These are phyloP conservation scores for Zeugodacus cucurbitae DNA, from an alignment of 1,140 invertebrate genomes.

Conservation along the genomic window DNA sequence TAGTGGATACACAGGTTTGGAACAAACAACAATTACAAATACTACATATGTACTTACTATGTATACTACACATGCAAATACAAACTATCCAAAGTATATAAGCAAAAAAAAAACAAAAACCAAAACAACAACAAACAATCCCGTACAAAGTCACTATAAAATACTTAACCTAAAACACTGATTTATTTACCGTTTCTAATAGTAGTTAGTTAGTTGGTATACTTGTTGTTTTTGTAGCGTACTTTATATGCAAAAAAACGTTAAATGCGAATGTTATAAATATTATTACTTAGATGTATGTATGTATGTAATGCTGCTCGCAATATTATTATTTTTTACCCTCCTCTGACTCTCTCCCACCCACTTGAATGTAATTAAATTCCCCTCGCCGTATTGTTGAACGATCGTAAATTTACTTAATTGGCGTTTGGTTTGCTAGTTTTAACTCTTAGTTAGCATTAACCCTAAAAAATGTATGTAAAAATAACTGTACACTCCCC, in stretches of 20 bases:
- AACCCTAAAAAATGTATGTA: not conserved
- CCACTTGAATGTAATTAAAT: not conserved
- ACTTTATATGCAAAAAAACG: not conserved
- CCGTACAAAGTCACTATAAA: not conserved
- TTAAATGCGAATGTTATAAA: too few relatives aligned
- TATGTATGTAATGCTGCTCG: slow-evolving; percentile 1
- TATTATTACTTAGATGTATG: not conserved
- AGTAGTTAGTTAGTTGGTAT: not conserved
- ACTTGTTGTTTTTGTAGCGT: not conserved
- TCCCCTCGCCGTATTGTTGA: not conserved
- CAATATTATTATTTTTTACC: not conserved
- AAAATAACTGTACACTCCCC: not conserved
- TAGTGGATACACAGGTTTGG: slow-evolving; percentile 68
- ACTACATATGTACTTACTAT: slow-evolving; percentile 6
- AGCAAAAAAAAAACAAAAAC: not conserved
- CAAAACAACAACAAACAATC: not conserved
- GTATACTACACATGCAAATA: not conserved
- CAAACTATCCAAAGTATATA: not conserved
- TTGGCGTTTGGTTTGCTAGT: slow-evolving; percentile 17
- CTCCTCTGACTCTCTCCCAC: not conserved
- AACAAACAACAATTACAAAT: slow-evolving; percentile 46
- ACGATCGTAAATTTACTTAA: not conserved
- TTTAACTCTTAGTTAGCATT: not conserved
- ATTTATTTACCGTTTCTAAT: not conserved
- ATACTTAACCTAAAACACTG: not conserved